phyloP scores from a whole-genome alignment of 2,888 invertebrate genomes.

The Catocala nupta region DNA sequence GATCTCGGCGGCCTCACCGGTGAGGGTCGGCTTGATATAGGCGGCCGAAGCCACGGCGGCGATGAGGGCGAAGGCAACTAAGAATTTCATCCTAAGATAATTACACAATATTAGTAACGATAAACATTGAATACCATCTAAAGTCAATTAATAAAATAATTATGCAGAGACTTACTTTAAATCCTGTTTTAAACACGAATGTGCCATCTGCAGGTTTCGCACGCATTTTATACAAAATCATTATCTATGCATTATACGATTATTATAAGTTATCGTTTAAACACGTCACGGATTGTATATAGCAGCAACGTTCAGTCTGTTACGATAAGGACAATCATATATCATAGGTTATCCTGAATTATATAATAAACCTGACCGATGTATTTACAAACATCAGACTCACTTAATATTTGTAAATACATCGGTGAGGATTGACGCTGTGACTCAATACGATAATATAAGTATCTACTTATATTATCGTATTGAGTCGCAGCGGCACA shows the following conservation, averaged over 20 bases:
- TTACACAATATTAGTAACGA: neutral
- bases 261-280: too few species aligned
- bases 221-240: neutral
- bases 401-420: too few species aligned
- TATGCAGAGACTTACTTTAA: slow-evolving; percentile 2
- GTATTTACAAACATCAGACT: too few species aligned
- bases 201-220: neutral
- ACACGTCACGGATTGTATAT: too few species aligned
- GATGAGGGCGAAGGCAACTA: slow-evolving; percentile 68
- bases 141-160: neutral
- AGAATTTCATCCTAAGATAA: slow-evolving; percentile 66
- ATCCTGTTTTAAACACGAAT: slow-evolving; percentile 34
- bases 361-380: too few species aligned
- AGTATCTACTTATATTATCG: too few species aligned
- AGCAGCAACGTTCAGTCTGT: too few species aligned
- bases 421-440: too few species aligned
- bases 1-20: slow-evolving; percentile 51
- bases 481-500: too few species aligned
- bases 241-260: neutral
- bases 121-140: neutral
- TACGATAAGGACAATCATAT: too few species aligned
- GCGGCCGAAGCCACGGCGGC: slow-evolving; percentile 69
- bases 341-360: too few species aligned
- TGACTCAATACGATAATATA: too few species aligned
- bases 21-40: slow-evolving; percentile 44